These are phyloP conservation scores for Etheostoma nigrum DNA, from an alignment of 2,797 vertebrate species.

Conservation along the genomic window DNA sequence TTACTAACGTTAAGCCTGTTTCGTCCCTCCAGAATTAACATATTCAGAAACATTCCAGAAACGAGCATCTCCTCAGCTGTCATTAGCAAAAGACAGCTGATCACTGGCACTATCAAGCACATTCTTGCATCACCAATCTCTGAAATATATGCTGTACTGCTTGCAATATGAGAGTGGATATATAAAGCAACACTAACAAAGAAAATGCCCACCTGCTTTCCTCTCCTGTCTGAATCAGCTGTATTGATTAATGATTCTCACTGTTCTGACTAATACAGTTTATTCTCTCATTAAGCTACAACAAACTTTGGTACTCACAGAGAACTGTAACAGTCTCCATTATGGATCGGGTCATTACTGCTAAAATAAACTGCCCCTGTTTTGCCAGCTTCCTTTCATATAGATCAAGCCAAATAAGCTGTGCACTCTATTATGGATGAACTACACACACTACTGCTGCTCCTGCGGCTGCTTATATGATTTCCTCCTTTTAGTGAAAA, in stretches of 20 bases:
- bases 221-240: constrained; percentile 29
- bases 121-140: background rate
- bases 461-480: constrained; percentile 21
- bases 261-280: constrained; percentile 60
- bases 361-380: constrained; percentile 70
- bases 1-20: background rate
- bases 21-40: background rate
- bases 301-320: constrained; percentile 59
- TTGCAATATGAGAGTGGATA: background rate
- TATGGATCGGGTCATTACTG: constrained; percentile 77
- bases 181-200: constrained; percentile 30
- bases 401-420: constrained; percentile 52
- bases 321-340: constrained; percentile 57
- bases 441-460: constrained; percentile 41
- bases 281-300: constrained; percentile 76
- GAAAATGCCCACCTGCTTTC: constrained; percentile 40
- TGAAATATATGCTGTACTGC: background rate
- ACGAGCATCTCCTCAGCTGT: background rate
- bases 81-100: background rate
- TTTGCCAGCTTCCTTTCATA: constrained; percentile 56
- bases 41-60: background rate
- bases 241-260: constrained; percentile 62
- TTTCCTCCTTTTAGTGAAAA: constrained; percentile 39
- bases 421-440: constrained; percentile 52
- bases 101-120: background rate